Evolutionary conservation across 2,113 vertebrate genomes (phyloP), one percentile per base, ranked within the genome.

Genomic region (Australoheros scitulus): DNA sequence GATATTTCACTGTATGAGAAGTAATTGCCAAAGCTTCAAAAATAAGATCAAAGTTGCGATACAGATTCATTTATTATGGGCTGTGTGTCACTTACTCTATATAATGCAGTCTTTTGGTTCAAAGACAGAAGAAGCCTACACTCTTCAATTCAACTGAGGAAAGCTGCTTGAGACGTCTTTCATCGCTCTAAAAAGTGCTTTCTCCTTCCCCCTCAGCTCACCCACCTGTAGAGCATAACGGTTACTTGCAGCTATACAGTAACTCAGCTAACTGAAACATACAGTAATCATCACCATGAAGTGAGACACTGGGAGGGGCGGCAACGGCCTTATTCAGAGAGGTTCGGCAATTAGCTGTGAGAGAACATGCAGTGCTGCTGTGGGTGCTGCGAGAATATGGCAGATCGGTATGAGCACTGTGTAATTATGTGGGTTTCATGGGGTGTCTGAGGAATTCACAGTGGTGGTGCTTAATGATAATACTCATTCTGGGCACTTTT

Each of bases 391-490:
- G 50, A 60, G 89, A 89, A 76, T 80, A 80, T 80, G 85, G 85
- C 87, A 85, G 89, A 90, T 81, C 78, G 81, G 88, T 79, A 83
- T 85, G 81, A 89, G 84, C 79, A 76, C 64, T 83, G 82, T 94
- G 90, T 93, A 90, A 94, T 94, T 93, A 94, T 74, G 93, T 95
- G 91, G 94, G 92, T 88, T 89, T 87, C 80, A 86, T 89, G 89
- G 89, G 74, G 80, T 82, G 87, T 89, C 88, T 86, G 59, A 84
- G 82, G 82, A 92, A 87, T 89, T 86, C 80, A 72, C 68, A 74
- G 60, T 85, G 87, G 78, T 79, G 84, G 77, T 78, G 80, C 87
- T 85, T 94, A 95, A 95, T 93, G 91, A 94, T 93, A 90, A 94
- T 93, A 80, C 84, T 94, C 86, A 90, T 91, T 82, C 86, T 81